Evolutionary conservation across 2,113 vertebrate species (phyloP).

Genomic region (Macroglossus sobrinus): DNA sequence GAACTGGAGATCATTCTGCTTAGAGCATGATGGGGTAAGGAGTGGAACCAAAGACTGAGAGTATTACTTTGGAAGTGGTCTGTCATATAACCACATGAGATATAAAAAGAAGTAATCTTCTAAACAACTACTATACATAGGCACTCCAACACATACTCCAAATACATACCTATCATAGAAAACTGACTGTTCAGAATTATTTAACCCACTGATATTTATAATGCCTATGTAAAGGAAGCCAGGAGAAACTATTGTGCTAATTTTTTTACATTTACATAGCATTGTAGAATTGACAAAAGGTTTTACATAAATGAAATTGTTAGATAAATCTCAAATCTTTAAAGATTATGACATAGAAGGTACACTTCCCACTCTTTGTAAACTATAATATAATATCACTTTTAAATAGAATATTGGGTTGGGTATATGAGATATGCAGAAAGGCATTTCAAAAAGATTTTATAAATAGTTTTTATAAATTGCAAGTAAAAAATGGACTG

Average conservation of each 20-base stretch:
- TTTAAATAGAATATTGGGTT: not conserved
- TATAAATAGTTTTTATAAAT: not conserved
- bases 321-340: not conserved
- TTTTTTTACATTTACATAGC: not conserved
- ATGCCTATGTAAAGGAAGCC: not conserved
- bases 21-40: accelerated
- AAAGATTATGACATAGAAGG: not conserved
- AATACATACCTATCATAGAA: not conserved
- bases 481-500: not conserved
- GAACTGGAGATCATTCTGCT: not conserved
- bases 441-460: not conserved
- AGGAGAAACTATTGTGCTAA: not conserved
- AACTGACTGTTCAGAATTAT: not conserved
- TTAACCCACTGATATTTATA: not conserved
- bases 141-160: not conserved
- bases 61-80: not conserved
- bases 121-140: not conserved
- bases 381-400: not conserved
- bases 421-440: not conserved
- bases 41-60: not conserved
- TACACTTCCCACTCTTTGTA: not conserved
- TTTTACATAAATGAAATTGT: not conserved
- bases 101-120: not conserved
- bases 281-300: not conserved
- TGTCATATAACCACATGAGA: not conserved